Base-by-base conservation (phyloP, 2,113 vertebrate genomes). In the Chlorocebus sabaeus region DNA sequence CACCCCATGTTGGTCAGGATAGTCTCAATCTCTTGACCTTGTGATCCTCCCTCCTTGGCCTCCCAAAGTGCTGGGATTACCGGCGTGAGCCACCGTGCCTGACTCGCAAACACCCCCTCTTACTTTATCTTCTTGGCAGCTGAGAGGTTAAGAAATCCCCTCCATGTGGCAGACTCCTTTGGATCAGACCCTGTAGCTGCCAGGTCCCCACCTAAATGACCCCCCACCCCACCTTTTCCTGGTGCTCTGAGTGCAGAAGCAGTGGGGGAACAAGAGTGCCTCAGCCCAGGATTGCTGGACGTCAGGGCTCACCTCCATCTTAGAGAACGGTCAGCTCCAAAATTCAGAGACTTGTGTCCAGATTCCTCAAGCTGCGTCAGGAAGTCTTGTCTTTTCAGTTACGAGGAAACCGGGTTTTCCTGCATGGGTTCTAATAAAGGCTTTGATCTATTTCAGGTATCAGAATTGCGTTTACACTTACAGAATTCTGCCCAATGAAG, bases 391-490 rank as follows among this genome's bases (percentile, higher is more conserved):
- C 96, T 12, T 38, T 4, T 92, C 23, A 2, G 57, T 64, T 14
- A 6, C 11, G 18, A 64, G 88, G 57, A 85, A 45, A 75, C 38
- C 0, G 4, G 67, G 40, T 2, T 59, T 9, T 38, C n/a, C 87
- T 20, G 0, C 8, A 0, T 5, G 20, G 32, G 35, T 52, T 70
- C 93, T 97, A 55, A 97, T 4, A 32, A 2, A 2, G 0, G 12
- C 32, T 98, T 87, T 92, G 93, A 18, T 98, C 94, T 98, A 10
- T 99, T 98, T n/a, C 99, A 99, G 99, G 98, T 99, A 98, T 98
- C 99, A 99, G 98, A 99, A 99, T 50, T 99, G 99, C 0, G 99
- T 99, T 89, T 99, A 99, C 97, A 99, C 99, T 0, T 99, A 99
- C 98, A 99, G 99, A 97, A 99, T 99, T 97, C 99, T 99, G 96